phyloP scores from a whole-genome alignment of 2,888 invertebrate genomes.

The Lacanobia wlatinum region DNA sequence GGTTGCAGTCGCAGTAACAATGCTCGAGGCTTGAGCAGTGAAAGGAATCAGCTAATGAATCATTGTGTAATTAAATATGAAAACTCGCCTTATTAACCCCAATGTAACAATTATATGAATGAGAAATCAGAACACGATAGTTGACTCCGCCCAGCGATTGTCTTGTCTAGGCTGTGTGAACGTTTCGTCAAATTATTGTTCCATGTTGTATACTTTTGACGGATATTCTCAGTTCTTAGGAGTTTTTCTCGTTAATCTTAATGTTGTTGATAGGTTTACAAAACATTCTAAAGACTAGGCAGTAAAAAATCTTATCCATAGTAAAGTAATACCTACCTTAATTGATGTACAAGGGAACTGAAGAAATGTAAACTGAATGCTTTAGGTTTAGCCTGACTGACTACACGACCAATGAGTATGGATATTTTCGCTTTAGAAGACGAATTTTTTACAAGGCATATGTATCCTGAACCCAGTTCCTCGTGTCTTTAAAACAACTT shows the following conservation, averaged over 20 bases:
- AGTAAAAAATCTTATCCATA: neutral
- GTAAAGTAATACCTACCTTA: neutral
- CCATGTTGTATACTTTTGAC: constrained; percentile 53
- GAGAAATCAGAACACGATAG: constrained; percentile 75
- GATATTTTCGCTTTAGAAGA: neutral
- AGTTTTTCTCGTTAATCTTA: constrained; percentile 3
- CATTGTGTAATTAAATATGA: constrained; percentile 83
- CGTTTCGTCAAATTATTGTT: constrained; percentile 68
- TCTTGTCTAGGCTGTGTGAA: constrained; percentile 72
- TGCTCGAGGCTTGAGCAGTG: constrained; percentile 73
- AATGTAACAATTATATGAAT: constrained; percentile 79
- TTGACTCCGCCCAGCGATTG: constrained; percentile 67
- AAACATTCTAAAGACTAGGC: neutral
- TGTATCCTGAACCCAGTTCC: neutral
- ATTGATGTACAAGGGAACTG: neutral
- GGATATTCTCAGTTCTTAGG: constrained; percentile 15
- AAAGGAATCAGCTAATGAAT: constrained; percentile 80
- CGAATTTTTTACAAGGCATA: neutral
- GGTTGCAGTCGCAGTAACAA: constrained; percentile 69
- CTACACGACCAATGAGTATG: neutral
- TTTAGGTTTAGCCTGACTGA: neutral
- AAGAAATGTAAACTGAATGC: neutral
- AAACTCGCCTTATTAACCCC: constrained; percentile 80
- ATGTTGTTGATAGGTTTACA: constrained; percentile 6
- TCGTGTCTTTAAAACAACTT: neutral